Conservation (phyloP, 2,797 vertebrate species). For the Chelonia mydas region DNA sequence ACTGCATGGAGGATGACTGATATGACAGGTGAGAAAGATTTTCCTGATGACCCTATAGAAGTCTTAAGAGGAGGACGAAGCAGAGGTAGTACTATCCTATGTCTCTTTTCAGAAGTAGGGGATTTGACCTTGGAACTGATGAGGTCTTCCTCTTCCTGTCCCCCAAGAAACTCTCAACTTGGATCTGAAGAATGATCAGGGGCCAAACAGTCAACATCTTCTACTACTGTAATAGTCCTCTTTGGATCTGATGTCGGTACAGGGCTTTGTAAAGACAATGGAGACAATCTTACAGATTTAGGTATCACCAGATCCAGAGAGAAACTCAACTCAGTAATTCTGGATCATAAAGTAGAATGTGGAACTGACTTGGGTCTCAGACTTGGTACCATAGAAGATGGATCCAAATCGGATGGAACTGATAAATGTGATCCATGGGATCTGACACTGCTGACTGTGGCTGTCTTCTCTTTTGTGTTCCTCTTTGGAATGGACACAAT, state of each 20-base stretch:
- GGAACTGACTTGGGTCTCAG: not conserved
- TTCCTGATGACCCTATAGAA: not conserved
- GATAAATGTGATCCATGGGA: not conserved
- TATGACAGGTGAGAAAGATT: not conserved
- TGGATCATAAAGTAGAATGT: not conserved
- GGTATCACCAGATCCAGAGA: not conserved
- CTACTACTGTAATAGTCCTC: not conserved
- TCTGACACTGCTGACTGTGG: too few relatives aligned
- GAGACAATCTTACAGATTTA: not conserved
- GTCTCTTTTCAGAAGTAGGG: not conserved
- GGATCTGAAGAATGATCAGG: not conserved
- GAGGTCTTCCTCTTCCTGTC: not conserved
- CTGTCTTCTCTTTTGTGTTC: not conserved
- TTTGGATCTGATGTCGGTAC: not conserved
- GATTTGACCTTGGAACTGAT: not conserved
- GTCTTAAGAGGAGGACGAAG: not conserved
- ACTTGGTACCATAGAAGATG: not conserved
- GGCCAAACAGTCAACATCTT: not conserved
- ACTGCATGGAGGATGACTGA: not conserved
- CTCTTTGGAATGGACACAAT: not conserved
- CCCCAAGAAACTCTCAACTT: not conserved
- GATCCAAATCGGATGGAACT: not conserved
- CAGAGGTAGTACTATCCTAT: not conserved
- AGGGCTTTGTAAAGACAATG: not conserved
- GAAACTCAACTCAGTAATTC: not conserved